Evolutionary conservation across 2,113 vertebrate genomes (phyloP).

Genomic region (Austrofundulus limnaeus): DNA sequence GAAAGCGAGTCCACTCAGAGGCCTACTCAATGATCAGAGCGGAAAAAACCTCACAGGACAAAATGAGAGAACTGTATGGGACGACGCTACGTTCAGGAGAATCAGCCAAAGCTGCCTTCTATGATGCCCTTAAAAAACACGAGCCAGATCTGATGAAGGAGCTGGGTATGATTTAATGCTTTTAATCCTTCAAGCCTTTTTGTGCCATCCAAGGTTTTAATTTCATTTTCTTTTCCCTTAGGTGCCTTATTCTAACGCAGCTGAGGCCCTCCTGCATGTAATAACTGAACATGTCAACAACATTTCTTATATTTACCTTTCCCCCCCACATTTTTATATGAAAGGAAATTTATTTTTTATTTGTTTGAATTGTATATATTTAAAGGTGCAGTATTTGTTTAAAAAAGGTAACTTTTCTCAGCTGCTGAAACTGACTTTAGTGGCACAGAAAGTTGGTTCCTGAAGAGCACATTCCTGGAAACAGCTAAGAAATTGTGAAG

Average conservation of each 20-base stretch:
- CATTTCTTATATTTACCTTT: neutral
- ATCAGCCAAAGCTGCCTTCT: slow-evolving; percentile 54
- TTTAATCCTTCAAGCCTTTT: neutral
- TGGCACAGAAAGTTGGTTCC: too few relatives aligned
- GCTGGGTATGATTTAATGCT: slow-evolving; percentile 24
- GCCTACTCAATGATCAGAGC: neutral
- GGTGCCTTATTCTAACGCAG: slow-evolving; percentile 1
- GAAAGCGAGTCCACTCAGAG: slow-evolving; percentile 35
- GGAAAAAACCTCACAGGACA: rapidly evolving
- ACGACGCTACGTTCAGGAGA: neutral
- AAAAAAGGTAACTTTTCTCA: too few relatives aligned
- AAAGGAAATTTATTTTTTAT: too few relatives aligned
- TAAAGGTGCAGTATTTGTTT: neutral
- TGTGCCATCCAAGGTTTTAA: neutral
- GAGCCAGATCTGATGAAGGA: neutral
- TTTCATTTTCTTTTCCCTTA: slow-evolving; percentile 2
- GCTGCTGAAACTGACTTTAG: too few relatives aligned
- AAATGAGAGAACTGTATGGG: slow-evolving; percentile 2
- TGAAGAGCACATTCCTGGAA: too few relatives aligned
- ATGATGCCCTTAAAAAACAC: slow-evolving; percentile 31
- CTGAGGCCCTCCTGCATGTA: neutral
- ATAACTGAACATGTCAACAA: neutral
- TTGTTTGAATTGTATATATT: neutral
- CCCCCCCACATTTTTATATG: too few relatives aligned
- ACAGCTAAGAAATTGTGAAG: too few relatives aligned